These are phyloP conservation scores for Eulemur albifrons DNA, from an alignment of 2,797 vertebrate species.

Conservation along the genomic window DNA sequence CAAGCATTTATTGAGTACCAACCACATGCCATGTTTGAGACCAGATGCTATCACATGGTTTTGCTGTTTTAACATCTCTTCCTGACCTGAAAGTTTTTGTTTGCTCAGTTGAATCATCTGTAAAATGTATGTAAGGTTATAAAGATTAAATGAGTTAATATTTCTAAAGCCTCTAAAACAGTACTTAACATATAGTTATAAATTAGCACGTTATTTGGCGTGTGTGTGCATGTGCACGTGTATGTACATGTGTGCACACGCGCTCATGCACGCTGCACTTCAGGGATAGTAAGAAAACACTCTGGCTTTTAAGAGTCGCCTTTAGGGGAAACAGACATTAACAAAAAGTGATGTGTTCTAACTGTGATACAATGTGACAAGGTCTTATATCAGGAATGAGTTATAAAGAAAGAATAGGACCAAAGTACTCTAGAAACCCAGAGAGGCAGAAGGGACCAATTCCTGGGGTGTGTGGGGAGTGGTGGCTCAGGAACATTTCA, in stretches of 20 bases:
- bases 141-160: not conserved
- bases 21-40: not conserved
- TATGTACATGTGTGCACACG: not conserved
- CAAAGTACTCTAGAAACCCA: not conserved
- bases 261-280: not conserved
- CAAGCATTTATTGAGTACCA: not conserved
- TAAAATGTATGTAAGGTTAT: not conserved
- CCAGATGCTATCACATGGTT: not conserved
- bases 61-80: conserved; percentile 23
- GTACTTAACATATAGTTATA: not conserved
- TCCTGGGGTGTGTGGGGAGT: no score
- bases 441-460: not conserved
- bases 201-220: not conserved
- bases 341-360: not conserved
- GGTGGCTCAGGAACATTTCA: not conserved
- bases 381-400: not conserved
- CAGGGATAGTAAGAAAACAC: not conserved
- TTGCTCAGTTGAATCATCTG: not conserved
- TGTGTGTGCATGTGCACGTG: not conserved
- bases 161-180: not conserved
- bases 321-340: not conserved
- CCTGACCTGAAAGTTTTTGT: not conserved
- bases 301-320: not conserved
- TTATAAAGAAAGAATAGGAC: not conserved
- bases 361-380: not conserved